Base-by-base conservation (phyloP, 2,888 invertebrate genomes). In the Yponomeuta evonymella region DNA sequence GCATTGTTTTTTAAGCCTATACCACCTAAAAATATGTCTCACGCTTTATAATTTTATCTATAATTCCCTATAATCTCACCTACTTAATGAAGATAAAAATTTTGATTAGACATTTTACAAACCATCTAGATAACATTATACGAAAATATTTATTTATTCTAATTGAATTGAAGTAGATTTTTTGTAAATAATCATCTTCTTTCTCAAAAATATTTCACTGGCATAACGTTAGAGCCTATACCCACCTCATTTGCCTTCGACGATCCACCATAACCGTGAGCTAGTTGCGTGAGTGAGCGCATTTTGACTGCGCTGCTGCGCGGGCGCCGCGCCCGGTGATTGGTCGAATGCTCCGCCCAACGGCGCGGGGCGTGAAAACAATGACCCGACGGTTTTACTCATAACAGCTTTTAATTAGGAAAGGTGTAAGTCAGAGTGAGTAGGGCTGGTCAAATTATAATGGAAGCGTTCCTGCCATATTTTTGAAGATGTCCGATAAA, bases 261-360 rank as follows among this genome's bases (percentile, higher is more conserved):
- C 51, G 15, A 15, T 58, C 51, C 51, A 58, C 51, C 51, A 58
- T 58, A 15, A 15, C 12, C 51, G 15, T 15, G 51, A 58, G 51
- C 51, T 58, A 58, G 12, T 58, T 58, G 36, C 15, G 11, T 68
- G 51, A 58, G 48, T 12, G 68, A 51, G 23, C 68, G 68, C 68
- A 68, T 29, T 51, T 23, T 3, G 15, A 48, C 73, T 70, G 70
- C 70, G 67, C 43, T 12, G 51, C 33, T 75, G 75, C 76, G 78
- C 76, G 67, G 72, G 73, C 76, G 78, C 48, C 5, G 58, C 77
- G 71, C 73, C 70, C 67, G 72, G 75, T 81, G 78, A 88, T 88
- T 88, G 88, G 89, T 69, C 71, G 77, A 48, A 69, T 75, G 76
- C 77, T 84, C 86, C 81, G 83, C 83, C 82, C 79, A 77, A 78